These are phyloP conservation scores for Siderastrea siderea DNA, from an alignment of 92 coral and sea anemone species.

Conservation along the genomic window DNA sequence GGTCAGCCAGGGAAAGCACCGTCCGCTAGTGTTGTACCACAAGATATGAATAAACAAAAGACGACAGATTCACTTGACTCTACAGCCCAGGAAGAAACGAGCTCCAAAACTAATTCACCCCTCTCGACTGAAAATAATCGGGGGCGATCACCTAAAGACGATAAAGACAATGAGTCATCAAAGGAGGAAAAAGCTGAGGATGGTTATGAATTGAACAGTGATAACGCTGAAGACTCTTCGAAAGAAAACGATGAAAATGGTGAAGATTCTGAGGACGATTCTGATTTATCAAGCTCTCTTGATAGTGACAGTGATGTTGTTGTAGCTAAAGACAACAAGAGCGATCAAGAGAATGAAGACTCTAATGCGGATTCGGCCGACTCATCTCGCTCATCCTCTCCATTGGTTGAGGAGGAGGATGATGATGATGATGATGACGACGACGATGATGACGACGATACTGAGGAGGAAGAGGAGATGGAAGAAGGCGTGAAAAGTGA, in stretches of 20 bases:
- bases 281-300: conserved; percentile 28
- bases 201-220: neutral
- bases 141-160: neutral
- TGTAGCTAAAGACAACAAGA: neutral
- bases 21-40: neutral
- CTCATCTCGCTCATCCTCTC: conserved; percentile 30
- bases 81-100: neutral
- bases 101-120: neutral
- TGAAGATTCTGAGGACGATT: conserved; percentile 62
- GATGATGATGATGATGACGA: conserved; percentile 73
- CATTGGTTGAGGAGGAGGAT: conserved; percentile 37
- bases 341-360: neutral
- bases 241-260: conserved; percentile 47
- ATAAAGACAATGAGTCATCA: neutral
- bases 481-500: conserved; percentile 52
- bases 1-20: neutral
- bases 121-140: neutral
- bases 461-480: conserved; percentile 63
- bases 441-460: conserved; percentile 74
- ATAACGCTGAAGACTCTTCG: neutral
- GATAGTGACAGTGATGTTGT: conserved; percentile 14
- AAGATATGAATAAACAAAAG: conserved; percentile 5
- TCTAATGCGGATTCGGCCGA: conserved; percentile 10
- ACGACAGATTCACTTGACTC: neutral
- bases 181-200: neutral